phyloP scores from a whole-genome alignment of 2,888 invertebrate genomes.

The Trichacis sp. region DNA sequence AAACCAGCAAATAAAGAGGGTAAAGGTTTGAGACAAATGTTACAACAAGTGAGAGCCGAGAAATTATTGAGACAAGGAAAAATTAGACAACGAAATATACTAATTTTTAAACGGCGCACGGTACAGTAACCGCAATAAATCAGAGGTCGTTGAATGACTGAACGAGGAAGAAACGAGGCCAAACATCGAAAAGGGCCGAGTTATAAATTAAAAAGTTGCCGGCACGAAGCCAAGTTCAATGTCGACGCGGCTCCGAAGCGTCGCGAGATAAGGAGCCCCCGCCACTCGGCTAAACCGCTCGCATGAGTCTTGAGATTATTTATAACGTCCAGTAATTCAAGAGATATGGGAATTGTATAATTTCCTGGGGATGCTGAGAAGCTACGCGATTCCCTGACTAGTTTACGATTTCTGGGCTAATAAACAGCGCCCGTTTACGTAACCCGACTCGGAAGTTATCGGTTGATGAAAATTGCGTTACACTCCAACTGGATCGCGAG shows the following conservation, averaged over 20 bases:
- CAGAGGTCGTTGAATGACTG: conserved; percentile 6
- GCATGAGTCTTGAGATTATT: conserved; percentile 19
- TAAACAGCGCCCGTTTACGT: conserved; percentile 16
- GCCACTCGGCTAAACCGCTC: background rate
- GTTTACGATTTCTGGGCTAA: conserved; percentile 19
- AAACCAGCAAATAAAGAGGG: too few relatives aligned
- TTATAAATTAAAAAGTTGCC: conserved; percentile 51
- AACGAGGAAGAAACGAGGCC: conserved; percentile 25
- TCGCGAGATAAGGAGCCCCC: conserved; percentile 20
- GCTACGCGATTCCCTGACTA: conserved; percentile 10
- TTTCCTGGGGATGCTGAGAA: conserved; percentile 20
- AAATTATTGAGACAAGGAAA: background rate
- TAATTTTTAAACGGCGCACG: too few relatives aligned
- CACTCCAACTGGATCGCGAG: background rate
- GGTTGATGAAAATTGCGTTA: conserved; percentile 1
- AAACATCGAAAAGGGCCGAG: conserved; percentile 38
- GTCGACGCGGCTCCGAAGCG: conserved; percentile 35
- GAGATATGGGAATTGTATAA: conserved; percentile 19
- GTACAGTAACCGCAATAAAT: too few relatives aligned
- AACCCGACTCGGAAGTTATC: conserved; percentile 4
- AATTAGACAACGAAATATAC: too few relatives aligned
- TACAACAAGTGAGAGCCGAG: too few relatives aligned
- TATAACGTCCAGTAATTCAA: conserved; percentile 30
- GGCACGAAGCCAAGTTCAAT: conserved; percentile 57
- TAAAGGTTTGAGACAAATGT: too few relatives aligned